Evolutionary conservation across 2,888 invertebrate genomes (phyloP).

Genomic region (Itoplectis maculator): DNA sequence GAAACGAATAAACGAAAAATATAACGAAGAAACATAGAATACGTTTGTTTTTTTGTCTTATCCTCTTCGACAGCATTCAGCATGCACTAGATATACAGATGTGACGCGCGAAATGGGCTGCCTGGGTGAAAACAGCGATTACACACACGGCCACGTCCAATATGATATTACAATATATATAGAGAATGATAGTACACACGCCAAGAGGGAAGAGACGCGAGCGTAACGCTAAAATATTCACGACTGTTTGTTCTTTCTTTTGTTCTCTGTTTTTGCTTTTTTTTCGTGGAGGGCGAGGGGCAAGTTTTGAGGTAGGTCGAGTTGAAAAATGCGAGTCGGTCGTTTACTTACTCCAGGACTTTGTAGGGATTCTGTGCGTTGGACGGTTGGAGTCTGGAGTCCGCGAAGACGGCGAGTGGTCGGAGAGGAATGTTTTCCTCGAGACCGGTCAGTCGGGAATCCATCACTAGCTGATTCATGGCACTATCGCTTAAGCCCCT

Average conservation of each 20-base stretch:
- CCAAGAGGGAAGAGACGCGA: conserved; percentile 33
- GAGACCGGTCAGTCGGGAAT: conserved; percentile 82
- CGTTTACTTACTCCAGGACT: conserved; percentile 89
- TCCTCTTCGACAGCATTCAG: conserved; percentile 56
- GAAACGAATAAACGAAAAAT: conserved; percentile 4
- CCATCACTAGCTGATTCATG: conserved; percentile 80
- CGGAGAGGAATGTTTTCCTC: conserved; percentile 92
- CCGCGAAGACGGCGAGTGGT: conserved; percentile 88
- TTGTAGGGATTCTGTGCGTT: conserved; percentile 87
- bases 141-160: conserved; percentile 62
- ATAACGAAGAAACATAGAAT: conserved; percentile 4
- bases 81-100: conserved; percentile 69
- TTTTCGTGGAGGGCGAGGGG: too few relatives aligned
- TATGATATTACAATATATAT: conserved; percentile 27
- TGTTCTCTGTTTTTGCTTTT: neutral
- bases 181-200: conserved; percentile 40
- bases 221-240: conserved; percentile 38
- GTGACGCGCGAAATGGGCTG: conserved; percentile 62
- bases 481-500: conserved; percentile 81
- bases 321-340: conserved; percentile 59
- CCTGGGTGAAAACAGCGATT: conserved; percentile 63
- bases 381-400: conserved; percentile 76
- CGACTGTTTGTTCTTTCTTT: conserved; percentile 6
- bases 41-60: too few relatives aligned
- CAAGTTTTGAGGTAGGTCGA: neutral